Base-by-base conservation (phyloP, 1,140 invertebrate species). In the Dufourea novaeangliae region DNA sequence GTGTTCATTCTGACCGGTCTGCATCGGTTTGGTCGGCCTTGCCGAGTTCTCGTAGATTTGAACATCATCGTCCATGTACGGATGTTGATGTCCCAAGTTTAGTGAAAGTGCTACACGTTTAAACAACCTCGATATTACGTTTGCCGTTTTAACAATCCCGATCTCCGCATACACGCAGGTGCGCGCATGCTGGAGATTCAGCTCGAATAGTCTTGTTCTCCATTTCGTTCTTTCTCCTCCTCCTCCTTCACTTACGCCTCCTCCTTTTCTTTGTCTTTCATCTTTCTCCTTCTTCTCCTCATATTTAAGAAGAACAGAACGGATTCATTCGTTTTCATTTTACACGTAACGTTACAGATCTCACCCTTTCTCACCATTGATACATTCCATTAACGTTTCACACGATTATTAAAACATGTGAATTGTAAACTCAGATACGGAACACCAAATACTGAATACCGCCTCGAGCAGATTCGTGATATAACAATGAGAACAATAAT, bases 51-150 rank as follows among this genome's bases (percentile, higher is more conserved):
- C 88, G 86, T 92, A 91, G 71, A 92, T 90, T 61, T 87, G 86
- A 46, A 93, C 88, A 34, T 92, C 90, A 72, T 93, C 92, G 73
- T 92, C 92, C 62, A 92, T 68, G 80, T 92, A 92, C 8, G 91
- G 91, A 64, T 91, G 90, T 77, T 91, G 91, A 83, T 91, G 90
- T 63, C 86, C 90, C 86, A 92, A 86, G 83, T 91, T 91, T 86
- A 92, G 80, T 78, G 91, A 86, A 73, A 91, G 88, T 63, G 91
- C 91, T 92, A 89, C 27, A 57, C 29, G 91, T 78, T 78, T 32
- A 71, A 83, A 75, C 57, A 80, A 50, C 44, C 22, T 29, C 37
- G 34, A 27, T 66, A 61, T 79, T 67, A 67, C 50, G 32, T 46
- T 29, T 14, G 62, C 14, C 11, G 10, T n/a, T 12, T 37, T 34